Evolutionary conservation across 2,888 invertebrate species (phyloP).

Genomic region (Cordilura impudica): DNA sequence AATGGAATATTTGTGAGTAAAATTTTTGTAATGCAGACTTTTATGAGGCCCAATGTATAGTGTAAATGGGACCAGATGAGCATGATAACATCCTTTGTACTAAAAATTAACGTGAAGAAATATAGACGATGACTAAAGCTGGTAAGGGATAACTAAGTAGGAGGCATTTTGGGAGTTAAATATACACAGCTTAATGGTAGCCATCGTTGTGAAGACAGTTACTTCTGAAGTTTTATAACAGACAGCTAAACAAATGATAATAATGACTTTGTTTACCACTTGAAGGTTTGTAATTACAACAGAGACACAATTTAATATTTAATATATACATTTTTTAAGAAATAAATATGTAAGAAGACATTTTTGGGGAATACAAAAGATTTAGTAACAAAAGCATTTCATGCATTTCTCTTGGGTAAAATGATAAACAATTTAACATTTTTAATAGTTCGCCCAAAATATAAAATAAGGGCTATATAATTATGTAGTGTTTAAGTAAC

Average conservation of each 20-base stretch:
- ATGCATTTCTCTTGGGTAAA: too few species aligned
- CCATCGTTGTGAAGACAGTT: neutral
- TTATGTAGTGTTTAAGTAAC: too few species aligned
- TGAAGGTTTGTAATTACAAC: constrained; percentile 18
- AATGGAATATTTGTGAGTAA: constrained; percentile 40
- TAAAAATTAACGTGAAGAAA: neutral
- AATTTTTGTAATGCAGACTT: constrained; percentile 29
- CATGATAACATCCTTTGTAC: constrained; percentile 6
- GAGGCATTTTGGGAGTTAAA: neutral
- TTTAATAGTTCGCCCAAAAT: too few species aligned
- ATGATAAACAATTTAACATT: too few species aligned
- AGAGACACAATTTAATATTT: constrained; percentile 10
- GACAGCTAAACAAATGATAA: neutral
- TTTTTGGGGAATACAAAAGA: neutral
- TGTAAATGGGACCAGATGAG: constrained; percentile 39
- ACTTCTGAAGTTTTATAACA: neutral
- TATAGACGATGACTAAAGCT: neutral
- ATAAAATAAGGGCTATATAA: too few species aligned
- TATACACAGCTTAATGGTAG: neutral
- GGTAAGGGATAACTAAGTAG: neutral
- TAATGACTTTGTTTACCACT: constrained; percentile 8
- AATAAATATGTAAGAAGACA: too few species aligned
- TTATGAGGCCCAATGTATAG: neutral
- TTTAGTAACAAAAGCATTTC: neutral
- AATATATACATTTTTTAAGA: neutral